Percentiles rank a stretch among this genome's conserved stretches.
Evolutionary conservation across 2,888 invertebrate genomes (phyloP).

Genomic region (Chesias legatella): DNA sequence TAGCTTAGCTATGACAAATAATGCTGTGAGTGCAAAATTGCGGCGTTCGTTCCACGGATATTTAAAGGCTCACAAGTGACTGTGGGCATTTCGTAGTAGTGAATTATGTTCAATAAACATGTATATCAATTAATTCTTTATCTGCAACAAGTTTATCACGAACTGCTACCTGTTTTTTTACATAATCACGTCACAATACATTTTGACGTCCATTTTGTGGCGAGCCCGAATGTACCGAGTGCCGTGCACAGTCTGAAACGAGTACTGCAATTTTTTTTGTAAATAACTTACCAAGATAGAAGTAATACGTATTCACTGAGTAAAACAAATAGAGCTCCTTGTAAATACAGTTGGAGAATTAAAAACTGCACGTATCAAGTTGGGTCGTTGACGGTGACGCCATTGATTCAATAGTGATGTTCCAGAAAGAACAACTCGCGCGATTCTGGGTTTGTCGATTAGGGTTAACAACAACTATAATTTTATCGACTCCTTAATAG

Average conservation of each 20-base stretch:
- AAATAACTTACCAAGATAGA: constrained; percentile 14
- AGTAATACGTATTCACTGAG: constrained; percentile 3
- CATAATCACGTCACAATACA: constrained; percentile 73
- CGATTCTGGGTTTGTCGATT: too few relatives aligned
- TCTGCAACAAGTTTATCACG: constrained; percentile 23
- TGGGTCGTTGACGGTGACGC: constrained; percentile 72
- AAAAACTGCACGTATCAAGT: constrained; percentile 54
- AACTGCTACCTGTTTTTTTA: constrained; percentile 46
- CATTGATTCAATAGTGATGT: constrained; percentile 52
- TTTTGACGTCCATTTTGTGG: constrained; percentile 76
- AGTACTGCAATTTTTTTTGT: neutral
- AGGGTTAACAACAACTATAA: too few relatives aligned
- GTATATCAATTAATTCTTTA: constrained; percentile 7
- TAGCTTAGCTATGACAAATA: constrained; percentile 8
- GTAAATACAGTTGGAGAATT: constrained; percentile 35
- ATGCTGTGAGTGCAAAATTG: neutral
- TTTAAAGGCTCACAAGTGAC: neutral
- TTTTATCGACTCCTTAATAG: too few relatives aligned
- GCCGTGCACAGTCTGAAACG: neutral
- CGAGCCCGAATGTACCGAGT: constrained; percentile 34
- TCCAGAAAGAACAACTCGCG: too few relatives aligned
- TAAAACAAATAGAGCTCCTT: constrained; percentile 31
- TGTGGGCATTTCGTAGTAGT: too few relatives aligned
- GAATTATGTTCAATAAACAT: constrained; percentile 5
- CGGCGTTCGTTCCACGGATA: neutral